Conservation (phyloP, 2,113 vertebrate species). For the Daboia siamensis region DNA sequence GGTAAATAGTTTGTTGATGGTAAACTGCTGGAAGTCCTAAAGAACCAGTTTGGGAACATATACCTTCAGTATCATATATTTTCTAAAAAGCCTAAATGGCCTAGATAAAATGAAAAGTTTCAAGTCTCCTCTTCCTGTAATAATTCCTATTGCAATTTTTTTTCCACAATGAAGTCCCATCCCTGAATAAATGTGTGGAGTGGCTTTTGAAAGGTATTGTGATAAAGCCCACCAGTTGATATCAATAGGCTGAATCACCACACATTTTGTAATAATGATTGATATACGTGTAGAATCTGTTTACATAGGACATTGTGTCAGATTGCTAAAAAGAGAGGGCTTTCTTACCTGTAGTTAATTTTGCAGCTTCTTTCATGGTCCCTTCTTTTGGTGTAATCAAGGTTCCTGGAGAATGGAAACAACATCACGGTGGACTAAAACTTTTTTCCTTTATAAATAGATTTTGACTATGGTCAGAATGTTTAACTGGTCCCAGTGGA, state of each 20-base stretch:
- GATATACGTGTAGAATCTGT: neutral
- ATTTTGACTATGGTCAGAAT: neutral
- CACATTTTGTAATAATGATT: neutral
- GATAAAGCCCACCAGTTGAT: neutral
- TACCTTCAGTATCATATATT: neutral
- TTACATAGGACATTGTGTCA: neutral
- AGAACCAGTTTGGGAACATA: neutral
- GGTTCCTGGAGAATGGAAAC: conserved; percentile 58
- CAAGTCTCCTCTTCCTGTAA: neutral
- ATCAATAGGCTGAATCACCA: neutral
- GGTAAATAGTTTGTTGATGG: neutral
- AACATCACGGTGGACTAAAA: neutral
- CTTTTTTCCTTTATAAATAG: neutral
- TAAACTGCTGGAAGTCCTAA: neutral
- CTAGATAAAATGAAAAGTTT: neutral
- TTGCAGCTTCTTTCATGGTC: conserved; percentile 3
- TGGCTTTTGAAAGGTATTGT: neutral
- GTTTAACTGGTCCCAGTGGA: neutral
- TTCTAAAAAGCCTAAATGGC: neutral
- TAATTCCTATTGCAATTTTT: neutral
- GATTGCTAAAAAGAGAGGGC: neutral
- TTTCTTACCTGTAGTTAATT: conserved; percentile 52
- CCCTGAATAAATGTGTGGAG: neutral
- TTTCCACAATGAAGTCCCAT: neutral
- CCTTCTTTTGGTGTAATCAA: conserved; percentile 32